Conservation (phyloP, 2,113 vertebrate species). For the Pipa parva region DNA sequence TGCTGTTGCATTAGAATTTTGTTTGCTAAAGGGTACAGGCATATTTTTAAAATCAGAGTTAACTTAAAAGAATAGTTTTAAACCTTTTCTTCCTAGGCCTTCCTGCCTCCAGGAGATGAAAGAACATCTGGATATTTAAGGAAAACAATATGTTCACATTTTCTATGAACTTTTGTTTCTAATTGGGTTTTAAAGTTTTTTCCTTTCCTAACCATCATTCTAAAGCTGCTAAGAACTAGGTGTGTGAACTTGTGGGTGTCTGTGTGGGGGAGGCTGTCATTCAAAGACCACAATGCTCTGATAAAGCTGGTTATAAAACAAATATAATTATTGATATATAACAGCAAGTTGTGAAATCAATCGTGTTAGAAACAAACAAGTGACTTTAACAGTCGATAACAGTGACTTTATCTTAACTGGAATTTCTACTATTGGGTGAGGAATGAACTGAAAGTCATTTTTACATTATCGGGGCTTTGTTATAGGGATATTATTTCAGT, state of each 20-base stretch:
- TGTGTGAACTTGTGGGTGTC: no score
- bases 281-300: slow-evolving; percentile 13
- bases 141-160: slow-evolving; percentile 83
- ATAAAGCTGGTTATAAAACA: not conserved
- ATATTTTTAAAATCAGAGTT: slow-evolving; percentile 77
- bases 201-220: no score
- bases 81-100: slow-evolving; percentile 74
- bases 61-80: slow-evolving; percentile 81
- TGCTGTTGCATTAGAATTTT: slow-evolving; percentile 74
- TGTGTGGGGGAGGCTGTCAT: slow-evolving; percentile 27
- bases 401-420: no score
- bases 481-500: no score
- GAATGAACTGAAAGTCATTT: no score
- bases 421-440: no score
- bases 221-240: no score
- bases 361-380: no score
- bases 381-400: no score
- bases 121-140: slow-evolving; percentile 83
- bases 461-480: no score
- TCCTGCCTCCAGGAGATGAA: slow-evolving; percentile 75
- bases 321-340: no score
- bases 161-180: slow-evolving; percentile 85
- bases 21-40: slow-evolving; percentile 77
- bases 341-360: no score
- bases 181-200: slow-evolving; percentile 72